A percentile compares a stretch with the other conserved stretches of the same genome.
Evolutionary conservation across 2,888 invertebrate genomes (phyloP).

Genomic region (Lacanobia oleracea): DNA sequence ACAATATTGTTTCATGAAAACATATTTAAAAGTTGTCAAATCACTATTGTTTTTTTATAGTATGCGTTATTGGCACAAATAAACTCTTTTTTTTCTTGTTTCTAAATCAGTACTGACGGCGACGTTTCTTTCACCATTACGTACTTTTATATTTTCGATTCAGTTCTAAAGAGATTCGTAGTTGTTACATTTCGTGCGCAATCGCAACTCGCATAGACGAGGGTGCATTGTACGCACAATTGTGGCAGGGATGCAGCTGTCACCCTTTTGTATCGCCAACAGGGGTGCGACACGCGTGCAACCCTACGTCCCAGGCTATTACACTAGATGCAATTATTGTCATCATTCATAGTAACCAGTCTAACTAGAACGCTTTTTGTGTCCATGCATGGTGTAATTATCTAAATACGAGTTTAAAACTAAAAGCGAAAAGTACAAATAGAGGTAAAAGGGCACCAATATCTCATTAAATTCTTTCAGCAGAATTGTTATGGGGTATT

Average conservation of each 20-base stretch:
- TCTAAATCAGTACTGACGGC: not conserved
- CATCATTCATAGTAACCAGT: constrained; percentile 38
- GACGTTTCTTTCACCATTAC: not conserved
- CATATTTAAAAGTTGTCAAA: not conserved
- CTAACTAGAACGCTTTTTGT: constrained; percentile 30
- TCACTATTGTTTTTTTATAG: not conserved
- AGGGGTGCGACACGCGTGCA: constrained; percentile 56
- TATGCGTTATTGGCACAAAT: too few relatives aligned
- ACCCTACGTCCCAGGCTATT: constrained; percentile 32
- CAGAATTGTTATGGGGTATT: not conserved
- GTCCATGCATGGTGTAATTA: constrained; percentile 30
- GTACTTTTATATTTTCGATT: not conserved
- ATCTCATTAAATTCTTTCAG: not conserved
- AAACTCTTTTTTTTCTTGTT: not conserved
- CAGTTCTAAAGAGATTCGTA: constrained; percentile 14
- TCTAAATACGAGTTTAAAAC: constrained; percentile 15
- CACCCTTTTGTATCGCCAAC: constrained; percentile 56
- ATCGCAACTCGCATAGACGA: constrained; percentile 67
- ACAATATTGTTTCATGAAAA: not conserved
- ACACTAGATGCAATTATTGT: constrained; percentile 48
- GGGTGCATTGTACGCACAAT: constrained; percentile 70
- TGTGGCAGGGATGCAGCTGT: constrained; percentile 75
- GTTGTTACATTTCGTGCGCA: constrained; percentile 46
- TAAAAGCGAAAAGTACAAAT: not conserved
- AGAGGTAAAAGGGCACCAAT: not conserved